phyloP scores from a whole-genome alignment of 2,113 vertebrate genomes.

The Haplotaxodon microlepis region DNA sequence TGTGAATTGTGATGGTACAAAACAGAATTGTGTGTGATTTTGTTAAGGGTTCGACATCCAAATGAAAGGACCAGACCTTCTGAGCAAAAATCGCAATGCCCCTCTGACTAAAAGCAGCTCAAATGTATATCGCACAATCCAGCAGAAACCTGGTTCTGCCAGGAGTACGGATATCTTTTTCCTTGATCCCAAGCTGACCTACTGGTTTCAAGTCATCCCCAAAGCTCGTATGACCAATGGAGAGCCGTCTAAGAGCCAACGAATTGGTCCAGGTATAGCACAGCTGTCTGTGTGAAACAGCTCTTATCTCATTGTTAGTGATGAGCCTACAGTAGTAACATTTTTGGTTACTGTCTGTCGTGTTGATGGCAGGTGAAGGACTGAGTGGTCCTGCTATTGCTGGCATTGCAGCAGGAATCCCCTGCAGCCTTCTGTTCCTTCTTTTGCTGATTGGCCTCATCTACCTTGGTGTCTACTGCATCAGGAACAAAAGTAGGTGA shows the following conservation, averaged over 20 bases:
- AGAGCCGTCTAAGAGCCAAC: constrained; percentile 1
- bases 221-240: constrained; percentile 39
- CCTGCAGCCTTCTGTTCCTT: constrained; percentile 58
- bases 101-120: background rate
- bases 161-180: constrained; percentile 31
- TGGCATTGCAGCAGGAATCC: constrained; percentile 70
- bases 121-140: constrained; percentile 22
- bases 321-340: background rate
- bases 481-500: constrained; percentile 39
- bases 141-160: constrained; percentile 6
- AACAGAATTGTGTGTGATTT: background rate
- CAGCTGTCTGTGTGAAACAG: background rate
- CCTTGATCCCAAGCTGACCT: constrained; percentile 52
- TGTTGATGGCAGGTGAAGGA: constrained; percentile 15
- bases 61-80: constrained; percentile 55
- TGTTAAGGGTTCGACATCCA: constrained; percentile 62
- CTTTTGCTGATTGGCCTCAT: constrained; percentile 35
- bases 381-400: constrained; percentile 58
- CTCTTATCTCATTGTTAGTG: background rate
- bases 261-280: constrained; percentile 47
- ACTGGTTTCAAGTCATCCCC: constrained; percentile 60
- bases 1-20: background rate
- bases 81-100: background rate
- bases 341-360: background rate
- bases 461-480: constrained; percentile 18